Evolutionary conservation across 2,888 invertebrate genomes (phyloP).

Genomic region (Nephrotoma appendiculata): DNA sequence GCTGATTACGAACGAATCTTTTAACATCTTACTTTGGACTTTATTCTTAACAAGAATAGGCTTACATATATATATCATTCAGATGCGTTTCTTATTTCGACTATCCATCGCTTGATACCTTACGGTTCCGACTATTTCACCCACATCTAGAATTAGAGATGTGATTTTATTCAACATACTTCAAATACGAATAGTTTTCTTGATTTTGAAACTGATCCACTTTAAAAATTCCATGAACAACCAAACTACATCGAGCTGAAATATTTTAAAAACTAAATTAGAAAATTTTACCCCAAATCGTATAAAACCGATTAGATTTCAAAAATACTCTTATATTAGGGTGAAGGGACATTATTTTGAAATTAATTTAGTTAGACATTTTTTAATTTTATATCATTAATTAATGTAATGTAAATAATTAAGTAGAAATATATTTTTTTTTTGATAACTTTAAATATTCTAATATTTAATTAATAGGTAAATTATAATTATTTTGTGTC

Average conservation of each 20-base stretch:
- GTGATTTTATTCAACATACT: too few species aligned
- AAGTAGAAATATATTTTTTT: not conserved
- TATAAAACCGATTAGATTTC: not conserved
- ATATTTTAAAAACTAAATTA: not conserved
- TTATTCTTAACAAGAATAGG: too few species aligned
- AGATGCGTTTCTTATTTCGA: too few species aligned
- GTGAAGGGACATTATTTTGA: not conserved
- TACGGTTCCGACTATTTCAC: too few species aligned
- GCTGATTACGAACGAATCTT: too few species aligned
- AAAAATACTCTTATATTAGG: not conserved
- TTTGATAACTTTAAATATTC: too few species aligned
- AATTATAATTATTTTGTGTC: not conserved
- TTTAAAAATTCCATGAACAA: not conserved
- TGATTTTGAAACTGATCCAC: too few species aligned
- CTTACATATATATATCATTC: too few species aligned
- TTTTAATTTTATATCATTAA: not conserved
- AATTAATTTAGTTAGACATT: not conserved
- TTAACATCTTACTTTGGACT: too few species aligned
- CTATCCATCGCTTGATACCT: too few species aligned
- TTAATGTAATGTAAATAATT: not conserved
- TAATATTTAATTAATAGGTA: not conserved
- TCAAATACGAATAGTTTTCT: too few species aligned
- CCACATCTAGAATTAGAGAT: too few species aligned
- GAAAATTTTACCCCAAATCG: not conserved
- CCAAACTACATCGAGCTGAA: not conserved